phyloP scores from a whole-genome alignment of 2,888 invertebrate genomes.

The Cryptophagus acutangulus region DNA sequence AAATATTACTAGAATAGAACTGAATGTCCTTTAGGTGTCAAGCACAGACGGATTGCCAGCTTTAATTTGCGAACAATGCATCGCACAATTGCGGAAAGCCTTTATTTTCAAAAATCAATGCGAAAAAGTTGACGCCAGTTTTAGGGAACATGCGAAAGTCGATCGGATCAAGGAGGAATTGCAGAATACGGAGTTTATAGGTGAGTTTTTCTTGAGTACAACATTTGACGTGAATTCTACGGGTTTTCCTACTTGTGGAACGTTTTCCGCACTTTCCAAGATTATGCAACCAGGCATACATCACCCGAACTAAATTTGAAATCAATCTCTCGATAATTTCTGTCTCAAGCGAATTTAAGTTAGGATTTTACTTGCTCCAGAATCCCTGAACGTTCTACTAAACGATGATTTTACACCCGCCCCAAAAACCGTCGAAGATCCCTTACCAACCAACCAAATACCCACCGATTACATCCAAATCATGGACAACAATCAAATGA shows the following conservation, averaged over 20 bases:
- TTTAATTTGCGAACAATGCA: slow-evolving; percentile 42
- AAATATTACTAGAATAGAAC: not conserved
- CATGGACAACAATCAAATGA: slow-evolving; percentile 42
- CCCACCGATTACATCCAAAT: slow-evolving; percentile 43
- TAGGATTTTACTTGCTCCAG: too few relatives aligned
- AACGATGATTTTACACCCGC: not conserved
- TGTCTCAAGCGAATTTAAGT: too few relatives aligned
- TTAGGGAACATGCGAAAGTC: slow-evolving; percentile 39
- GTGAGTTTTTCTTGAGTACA: too few relatives aligned
- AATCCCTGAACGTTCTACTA: not conserved
- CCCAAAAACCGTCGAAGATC: not conserved
- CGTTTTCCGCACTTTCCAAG: too few relatives aligned
- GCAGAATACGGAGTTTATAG: slow-evolving; percentile 35
- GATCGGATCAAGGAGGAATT: slow-evolving; percentile 38
- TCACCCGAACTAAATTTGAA: too few relatives aligned
- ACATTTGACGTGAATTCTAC: too few relatives aligned
- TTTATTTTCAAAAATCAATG: slow-evolving; percentile 44
- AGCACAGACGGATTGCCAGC: slow-evolving; percentile 43
- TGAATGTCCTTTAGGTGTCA: slow-evolving; percentile 38
- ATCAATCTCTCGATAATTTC: too few relatives aligned
- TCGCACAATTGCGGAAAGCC: slow-evolving; percentile 39
- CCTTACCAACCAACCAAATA: slow-evolving; percentile 8
- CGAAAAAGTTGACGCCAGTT: slow-evolving; percentile 39
- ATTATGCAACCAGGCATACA: too few relatives aligned
- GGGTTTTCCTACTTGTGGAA: too few relatives aligned